Base-by-base conservation (phyloP, 1,140 invertebrate genomes). In the Drosophila quadrilineata region DNA sequence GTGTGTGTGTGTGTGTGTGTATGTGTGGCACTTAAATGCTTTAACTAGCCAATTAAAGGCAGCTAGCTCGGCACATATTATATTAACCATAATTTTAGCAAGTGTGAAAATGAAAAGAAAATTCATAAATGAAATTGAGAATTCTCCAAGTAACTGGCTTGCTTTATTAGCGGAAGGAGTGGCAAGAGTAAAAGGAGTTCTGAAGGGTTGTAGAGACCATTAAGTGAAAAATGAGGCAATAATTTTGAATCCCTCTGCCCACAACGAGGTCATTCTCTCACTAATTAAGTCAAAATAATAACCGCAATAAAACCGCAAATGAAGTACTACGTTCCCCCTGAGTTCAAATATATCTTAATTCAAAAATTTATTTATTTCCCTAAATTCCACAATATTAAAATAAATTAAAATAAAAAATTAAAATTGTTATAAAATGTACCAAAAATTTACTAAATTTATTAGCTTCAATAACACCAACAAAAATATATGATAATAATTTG, bases 31-130 rank as follows among this genome's bases (percentile, higher is more conserved):
- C 64, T 69, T 70, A 73, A 71, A 73, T 77, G 68, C 52, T 72
- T 77, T 63, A 62, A 77, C 69, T 64, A 64, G 46, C 58, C 73
- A 64, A 58, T 73, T 73, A 73, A 73, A 73, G 52, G 40, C 56
- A 41, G 60, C 35, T 57, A 50, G 10, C 36, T 31, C 29, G 40
- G 14, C 33, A 46, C 45, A 53, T 31, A 46, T 52, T 12, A 26
- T 10, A 40, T 46, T 22, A 29, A 50, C 49, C 22, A 12, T 6
- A n/a, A 24, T 49, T 46, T 53, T 26, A 5, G 19, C 45, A 57
- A 36, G 12, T 60, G 52, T 9, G 56, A 54, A 36, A 64, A 76
- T 63, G 63, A 57, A 65, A 73, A 10, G 3, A 6, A 22, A 36
- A 59, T n/a, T n/a, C n/a, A n/a, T n/a, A n/a, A n/a, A n/a, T n/a